These are phyloP conservation scores for Lissonota sp. DNA, from an alignment of 2,888 invertebrate species.

Conservation along the genomic window DNA sequence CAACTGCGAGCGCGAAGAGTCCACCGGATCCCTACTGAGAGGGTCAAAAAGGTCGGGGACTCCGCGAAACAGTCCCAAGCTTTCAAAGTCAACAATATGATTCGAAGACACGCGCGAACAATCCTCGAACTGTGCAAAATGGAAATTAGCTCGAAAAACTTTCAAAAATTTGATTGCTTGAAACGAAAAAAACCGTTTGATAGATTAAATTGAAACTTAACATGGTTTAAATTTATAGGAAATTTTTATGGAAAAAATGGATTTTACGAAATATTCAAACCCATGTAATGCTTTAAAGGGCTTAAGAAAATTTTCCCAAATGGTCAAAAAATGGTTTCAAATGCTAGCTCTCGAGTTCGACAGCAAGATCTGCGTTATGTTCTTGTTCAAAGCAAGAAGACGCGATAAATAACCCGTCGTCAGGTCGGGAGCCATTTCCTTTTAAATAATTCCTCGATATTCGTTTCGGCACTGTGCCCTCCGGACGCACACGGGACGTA, in stretches of 20 bases:
- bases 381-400: neutral
- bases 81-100: slow-evolving; percentile 25
- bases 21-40: slow-evolving; percentile 43
- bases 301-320: too few species aligned
- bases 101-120: slow-evolving; percentile 15
- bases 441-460: slow-evolving; percentile 76
- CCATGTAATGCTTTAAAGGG: too few species aligned
- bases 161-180: too few species aligned
- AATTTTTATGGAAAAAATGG: too few species aligned
- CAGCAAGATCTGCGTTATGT: too few species aligned
- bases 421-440: slow-evolving; percentile 57
- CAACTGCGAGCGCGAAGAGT: slow-evolving; percentile 37
- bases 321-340: too few species aligned
- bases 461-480: slow-evolving; percentile 78
- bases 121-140: neutral
- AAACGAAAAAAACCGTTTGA: too few species aligned
- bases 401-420: slow-evolving; percentile 32
- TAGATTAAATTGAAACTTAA: too few species aligned
- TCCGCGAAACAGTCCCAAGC: slow-evolving; percentile 53
- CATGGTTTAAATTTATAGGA: too few species aligned
- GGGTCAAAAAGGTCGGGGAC: slow-evolving; percentile 62
- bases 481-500: slow-evolving; percentile 71
- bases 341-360: too few species aligned
- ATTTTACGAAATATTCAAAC: too few species aligned
- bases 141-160: too few species aligned